Evolutionary conservation across 2,797 vertebrate genomes (phyloP).

Genomic region (Clamator glandarius): DNA sequence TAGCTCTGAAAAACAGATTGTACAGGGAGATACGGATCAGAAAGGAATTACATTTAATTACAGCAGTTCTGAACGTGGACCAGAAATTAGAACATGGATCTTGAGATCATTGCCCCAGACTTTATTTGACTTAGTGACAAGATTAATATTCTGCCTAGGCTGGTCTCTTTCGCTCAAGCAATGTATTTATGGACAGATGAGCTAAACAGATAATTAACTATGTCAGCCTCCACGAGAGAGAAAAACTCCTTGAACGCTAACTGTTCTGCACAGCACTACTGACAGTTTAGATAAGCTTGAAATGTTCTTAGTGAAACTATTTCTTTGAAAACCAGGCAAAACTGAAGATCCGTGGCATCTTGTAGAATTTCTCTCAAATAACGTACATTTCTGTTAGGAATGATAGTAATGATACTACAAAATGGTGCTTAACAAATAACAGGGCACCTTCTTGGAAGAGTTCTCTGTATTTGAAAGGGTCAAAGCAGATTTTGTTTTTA

Average conservation of each 20-base stretch:
- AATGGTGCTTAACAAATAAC: not conserved
- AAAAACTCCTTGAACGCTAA: not conserved
- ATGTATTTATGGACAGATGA: not conserved
- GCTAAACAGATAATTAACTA: constrained; percentile 30
- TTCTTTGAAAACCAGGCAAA: not conserved
- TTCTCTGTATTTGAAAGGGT: not conserved
- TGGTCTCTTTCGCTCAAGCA: not conserved
- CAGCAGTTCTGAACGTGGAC: not conserved
- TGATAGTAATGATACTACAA: not conserved
- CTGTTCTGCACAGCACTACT: not conserved
- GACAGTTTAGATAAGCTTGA: not conserved
- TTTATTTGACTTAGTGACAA: constrained; percentile 26
- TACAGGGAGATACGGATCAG: not conserved
- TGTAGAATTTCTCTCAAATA: not conserved
- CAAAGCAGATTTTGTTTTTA: not conserved
- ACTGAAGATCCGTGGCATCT: not conserved
- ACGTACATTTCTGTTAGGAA: not conserved
- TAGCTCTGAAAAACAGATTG: constrained; percentile 49
- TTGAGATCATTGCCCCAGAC: constrained; percentile 4
- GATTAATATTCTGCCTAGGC: constrained; percentile 25
- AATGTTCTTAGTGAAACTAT: not conserved
- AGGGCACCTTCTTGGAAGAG: not conserved
- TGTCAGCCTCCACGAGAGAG: constrained; percentile 30
- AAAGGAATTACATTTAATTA: constrained; percentile 50
- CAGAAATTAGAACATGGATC: constrained; percentile 38